phyloP scores from a whole-genome alignment of 2,113 vertebrate species.

The Austrofundulus limnaeus region DNA sequence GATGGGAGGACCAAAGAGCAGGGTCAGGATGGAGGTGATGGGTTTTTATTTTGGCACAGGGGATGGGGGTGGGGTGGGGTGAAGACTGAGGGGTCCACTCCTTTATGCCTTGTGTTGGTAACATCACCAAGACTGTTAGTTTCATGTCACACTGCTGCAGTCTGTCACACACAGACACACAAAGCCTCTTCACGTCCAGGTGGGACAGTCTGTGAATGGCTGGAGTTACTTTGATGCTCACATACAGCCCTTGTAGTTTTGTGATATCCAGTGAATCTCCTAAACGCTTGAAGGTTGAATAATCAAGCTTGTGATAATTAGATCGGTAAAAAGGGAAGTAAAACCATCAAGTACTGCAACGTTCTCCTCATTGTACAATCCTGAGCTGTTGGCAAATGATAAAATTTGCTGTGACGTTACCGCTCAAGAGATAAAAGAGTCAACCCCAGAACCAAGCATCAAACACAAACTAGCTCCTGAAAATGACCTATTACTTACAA shows the following conservation, averaged over 20 bases:
- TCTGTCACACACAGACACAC: constrained; percentile 72
- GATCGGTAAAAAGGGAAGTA: constrained; percentile 55
- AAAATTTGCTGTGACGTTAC: constrained; percentile 96
- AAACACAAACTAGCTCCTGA: constrained; percentile 39
- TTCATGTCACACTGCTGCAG: constrained; percentile 78
- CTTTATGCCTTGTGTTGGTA: constrained; percentile 99
- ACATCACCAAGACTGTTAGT: constrained; percentile 97
- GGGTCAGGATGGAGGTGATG: constrained; percentile 81
- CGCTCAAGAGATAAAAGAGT: constrained; percentile 99
- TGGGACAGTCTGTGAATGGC: constrained; percentile 92
- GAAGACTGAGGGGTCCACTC: constrained; percentile 99
- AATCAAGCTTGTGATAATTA: constrained; percentile 59
- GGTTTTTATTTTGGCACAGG: constrained; percentile 77
- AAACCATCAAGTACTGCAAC: constrained; percentile 69
- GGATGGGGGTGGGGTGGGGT: constrained; percentile 91
- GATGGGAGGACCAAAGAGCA: constrained; percentile 99
- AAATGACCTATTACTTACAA: constrained; percentile 36
- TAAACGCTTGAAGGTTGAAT: constrained; percentile 63
- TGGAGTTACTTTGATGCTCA: constrained; percentile 78
- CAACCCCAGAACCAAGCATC: constrained; percentile 86
- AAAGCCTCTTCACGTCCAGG: constrained; percentile 87
- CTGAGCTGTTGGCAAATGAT: constrained; percentile 68
- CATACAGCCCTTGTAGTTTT: constrained; percentile 89
- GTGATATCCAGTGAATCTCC: constrained; percentile 75
- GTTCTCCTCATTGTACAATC: constrained; percentile 62